These are phyloP conservation scores for Phrynocephalus versicolor DNA, from an alignment of 2,113 vertebrate genomes.

Conservation along the genomic window DNA sequence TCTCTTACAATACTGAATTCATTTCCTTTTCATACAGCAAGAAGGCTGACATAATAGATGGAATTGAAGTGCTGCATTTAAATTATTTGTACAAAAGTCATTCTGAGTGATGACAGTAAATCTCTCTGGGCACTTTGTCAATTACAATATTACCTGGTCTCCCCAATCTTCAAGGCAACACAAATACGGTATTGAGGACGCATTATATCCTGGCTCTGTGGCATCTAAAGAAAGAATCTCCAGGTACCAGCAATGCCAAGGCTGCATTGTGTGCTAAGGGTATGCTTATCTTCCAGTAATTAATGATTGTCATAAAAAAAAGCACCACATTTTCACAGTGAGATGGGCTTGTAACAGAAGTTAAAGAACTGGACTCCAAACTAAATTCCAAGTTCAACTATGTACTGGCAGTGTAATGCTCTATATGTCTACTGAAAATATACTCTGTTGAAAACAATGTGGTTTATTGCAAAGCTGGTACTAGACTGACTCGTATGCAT, in stretches of 20 bases:
- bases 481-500: no score
- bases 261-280: not conserved
- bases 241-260: not conserved
- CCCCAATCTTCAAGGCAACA: not conserved
- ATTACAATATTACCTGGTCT: conserved; percentile 18
- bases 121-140: not conserved
- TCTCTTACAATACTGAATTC: conserved; percentile 27
- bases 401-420: not conserved
- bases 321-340: not conserved
- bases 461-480: no score
- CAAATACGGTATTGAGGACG: conserved; percentile 8
- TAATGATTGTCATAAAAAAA: not conserved
- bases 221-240: not conserved
- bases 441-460: no score
- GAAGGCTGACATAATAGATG: not conserved
- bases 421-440: not conserved
- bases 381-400: not conserved
- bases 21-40: conserved; percentile 23
- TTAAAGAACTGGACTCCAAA: not conserved
- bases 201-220: conserved; percentile 13
- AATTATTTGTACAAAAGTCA: conserved; percentile 9
- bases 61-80: conserved; percentile 21
- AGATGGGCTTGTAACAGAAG: not conserved
- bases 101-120: conserved; percentile 20
- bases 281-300: not conserved